phyloP scores from a whole-genome alignment of 2,888 invertebrate species.

The Acanthacorydalis orientalis region DNA sequence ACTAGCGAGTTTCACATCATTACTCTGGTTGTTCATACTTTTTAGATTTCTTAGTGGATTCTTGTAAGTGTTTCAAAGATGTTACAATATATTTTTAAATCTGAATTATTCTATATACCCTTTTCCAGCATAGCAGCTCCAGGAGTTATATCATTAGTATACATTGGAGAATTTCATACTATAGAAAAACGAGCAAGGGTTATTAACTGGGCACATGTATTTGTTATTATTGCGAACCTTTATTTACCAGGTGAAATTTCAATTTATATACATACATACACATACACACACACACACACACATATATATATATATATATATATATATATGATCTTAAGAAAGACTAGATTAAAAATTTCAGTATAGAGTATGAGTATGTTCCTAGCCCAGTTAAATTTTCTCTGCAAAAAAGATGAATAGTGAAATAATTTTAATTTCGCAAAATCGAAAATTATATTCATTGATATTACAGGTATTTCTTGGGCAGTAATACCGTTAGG shows the following conservation, averaged over 20 bases:
- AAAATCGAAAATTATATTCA: background rate
- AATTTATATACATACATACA: too few relatives aligned
- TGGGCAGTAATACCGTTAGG: background rate
- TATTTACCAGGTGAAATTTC: background rate
- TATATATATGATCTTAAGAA: too few relatives aligned
- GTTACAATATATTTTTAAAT: background rate
- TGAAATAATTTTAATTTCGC: too few relatives aligned
- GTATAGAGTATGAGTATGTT: too few relatives aligned
- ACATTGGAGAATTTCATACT: conserved; percentile 9
- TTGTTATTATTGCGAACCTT: conserved; percentile 5
- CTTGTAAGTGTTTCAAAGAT: background rate
- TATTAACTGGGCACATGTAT: conserved; percentile 6
- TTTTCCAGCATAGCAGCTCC: conserved; percentile 8
- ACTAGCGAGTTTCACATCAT: background rate
- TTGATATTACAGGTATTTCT: background rate
- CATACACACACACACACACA: too few relatives aligned
- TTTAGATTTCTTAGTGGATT: background rate
- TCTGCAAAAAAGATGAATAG: too few relatives aligned
- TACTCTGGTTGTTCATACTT: background rate
- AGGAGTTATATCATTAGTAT: conserved; percentile 5
- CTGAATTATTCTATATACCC: background rate
- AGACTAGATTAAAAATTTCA: background rate
- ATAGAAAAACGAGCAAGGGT: conserved; percentile 7
- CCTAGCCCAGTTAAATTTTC: background rate
- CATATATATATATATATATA: too few relatives aligned